Conservation (phyloP, 2,797 vertebrate genomes). For the Anomalospiza imberbis region DNA sequence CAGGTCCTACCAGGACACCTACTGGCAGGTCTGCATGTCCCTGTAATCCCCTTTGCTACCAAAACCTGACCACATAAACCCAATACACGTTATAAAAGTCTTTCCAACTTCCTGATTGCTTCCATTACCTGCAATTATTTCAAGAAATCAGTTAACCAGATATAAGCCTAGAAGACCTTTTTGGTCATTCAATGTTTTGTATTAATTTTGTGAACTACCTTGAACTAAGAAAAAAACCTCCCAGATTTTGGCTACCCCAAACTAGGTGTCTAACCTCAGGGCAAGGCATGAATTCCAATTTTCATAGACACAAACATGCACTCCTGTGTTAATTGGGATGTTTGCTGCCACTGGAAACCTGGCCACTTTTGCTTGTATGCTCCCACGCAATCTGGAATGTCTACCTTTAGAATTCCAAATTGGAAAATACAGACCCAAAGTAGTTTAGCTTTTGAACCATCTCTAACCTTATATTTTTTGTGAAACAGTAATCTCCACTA, state of each 20-base stretch:
- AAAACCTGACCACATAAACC: neutral
- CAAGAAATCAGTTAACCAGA: neutral
- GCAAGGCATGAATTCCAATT: neutral
- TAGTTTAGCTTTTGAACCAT: neutral
- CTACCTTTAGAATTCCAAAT: neutral
- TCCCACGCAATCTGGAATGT: neutral
- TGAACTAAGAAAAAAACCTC: neutral
- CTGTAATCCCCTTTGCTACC: neutral
- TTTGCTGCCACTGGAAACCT: neutral
- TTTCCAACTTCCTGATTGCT: neutral
- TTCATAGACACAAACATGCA: neutral
- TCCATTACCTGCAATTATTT: neutral
- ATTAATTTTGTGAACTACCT: neutral
- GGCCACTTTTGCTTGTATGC: neutral
- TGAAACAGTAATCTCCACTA: neutral
- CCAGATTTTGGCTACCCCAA: neutral
- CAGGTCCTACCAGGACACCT: neutral
- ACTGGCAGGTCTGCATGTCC: neutral
- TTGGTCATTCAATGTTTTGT: neutral
- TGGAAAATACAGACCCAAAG: neutral
- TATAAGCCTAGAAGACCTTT: neutral
- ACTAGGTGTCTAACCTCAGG: neutral
- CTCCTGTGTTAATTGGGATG: neutral
- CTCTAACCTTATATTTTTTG: neutral
- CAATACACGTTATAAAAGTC: neutral